A percentile compares a stretch with the other conserved stretches of the same genome.
Conservation (phyloP, 2,113 vertebrate species). For the Rhizomys pruinosus region DNA sequence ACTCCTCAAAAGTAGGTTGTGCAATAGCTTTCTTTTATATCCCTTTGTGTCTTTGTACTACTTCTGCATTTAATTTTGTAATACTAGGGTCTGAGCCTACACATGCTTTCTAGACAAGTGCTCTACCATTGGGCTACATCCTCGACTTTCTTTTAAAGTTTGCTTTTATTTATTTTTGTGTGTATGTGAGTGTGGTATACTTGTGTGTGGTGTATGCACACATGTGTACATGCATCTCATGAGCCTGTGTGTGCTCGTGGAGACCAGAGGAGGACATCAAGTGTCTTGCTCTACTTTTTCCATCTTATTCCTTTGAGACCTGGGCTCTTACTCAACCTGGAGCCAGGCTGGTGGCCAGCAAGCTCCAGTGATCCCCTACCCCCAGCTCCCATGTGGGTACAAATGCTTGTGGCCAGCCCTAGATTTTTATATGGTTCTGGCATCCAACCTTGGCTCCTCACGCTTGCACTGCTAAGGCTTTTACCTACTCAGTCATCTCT, state of each 20-base stretch:
- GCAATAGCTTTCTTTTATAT: not conserved
- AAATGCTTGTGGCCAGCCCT: not conserved
- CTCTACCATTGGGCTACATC: not conserved
- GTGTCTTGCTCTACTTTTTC: not conserved
- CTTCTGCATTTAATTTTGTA: not conserved
- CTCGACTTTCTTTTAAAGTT: not conserved
- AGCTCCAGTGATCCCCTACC: not conserved
- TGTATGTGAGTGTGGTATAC: not conserved
- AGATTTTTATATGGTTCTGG: not conserved
- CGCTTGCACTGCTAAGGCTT: not conserved
- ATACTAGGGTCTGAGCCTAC: not conserved
- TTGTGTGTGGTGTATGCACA: not conserved
- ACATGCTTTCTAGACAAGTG: not conserved
- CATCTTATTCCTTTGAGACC: not conserved
- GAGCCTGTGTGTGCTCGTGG: not conserved
- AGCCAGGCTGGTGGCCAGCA: not conserved
- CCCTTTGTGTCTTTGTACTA: not conserved
- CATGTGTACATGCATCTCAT: not conserved
- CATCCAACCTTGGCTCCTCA: not conserved
- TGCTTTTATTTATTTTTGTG: not conserved
- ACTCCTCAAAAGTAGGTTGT: not conserved
- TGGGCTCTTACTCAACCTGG: not conserved
- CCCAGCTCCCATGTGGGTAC: not conserved
- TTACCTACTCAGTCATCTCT: not conserved
- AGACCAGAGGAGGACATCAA: not conserved